Evolutionary conservation across 2,797 vertebrate genomes (phyloP), one percentile per base, ranked within the genome.

Genomic region (Cebuella pygmaea): DNA sequence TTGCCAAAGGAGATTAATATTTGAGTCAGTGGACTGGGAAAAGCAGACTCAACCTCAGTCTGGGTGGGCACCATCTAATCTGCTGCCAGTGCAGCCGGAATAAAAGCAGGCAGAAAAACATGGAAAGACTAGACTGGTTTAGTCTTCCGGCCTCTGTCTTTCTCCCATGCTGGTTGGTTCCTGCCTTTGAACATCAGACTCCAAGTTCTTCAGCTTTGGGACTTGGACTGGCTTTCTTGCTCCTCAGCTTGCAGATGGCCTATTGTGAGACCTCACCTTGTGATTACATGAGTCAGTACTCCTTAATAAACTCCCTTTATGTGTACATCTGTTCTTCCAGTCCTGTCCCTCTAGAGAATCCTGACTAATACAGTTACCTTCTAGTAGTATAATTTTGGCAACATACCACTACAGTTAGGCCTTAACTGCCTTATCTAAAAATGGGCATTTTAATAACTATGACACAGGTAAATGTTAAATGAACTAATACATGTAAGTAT

Each of bases 361-460:
- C 7, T n/a, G 64, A 9, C 15, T 67, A 67, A 67, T 67, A 67
- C 15, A 67, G 15, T n/a, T 67, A 13, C 39, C 26, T n/a, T 88
- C 12, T 64, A 57, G 64, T 83, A 85, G 27, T 55, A 12, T 48
- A 74, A 80, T 86, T 96, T 41, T 90, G 74, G 36, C 30, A 78
- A 82, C 12, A 30, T 33, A 50, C 14, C 6, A 11, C 14, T 90
- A 4, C 92, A 22, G 84, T 64, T 81, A 64, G 36, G 33, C 61
- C 57, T 95, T 87, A 95, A 22, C 78, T 59, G 55, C 19, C 2
- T 92, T 55, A 75, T 92, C 52, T 92, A 46, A 93, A 83, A 81
- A 76, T 88, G 30, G 50, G 22, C 26, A 95, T 89, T 74, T 5
- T 67, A 46, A 76, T 74, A 79, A 30, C 30, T 84, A 82, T 4